A percentile compares a stretch with the other conserved stretches of the same genome.
Conservation (phyloP, 2,888 invertebrate species). For the Polydrusus tereticollis region DNA sequence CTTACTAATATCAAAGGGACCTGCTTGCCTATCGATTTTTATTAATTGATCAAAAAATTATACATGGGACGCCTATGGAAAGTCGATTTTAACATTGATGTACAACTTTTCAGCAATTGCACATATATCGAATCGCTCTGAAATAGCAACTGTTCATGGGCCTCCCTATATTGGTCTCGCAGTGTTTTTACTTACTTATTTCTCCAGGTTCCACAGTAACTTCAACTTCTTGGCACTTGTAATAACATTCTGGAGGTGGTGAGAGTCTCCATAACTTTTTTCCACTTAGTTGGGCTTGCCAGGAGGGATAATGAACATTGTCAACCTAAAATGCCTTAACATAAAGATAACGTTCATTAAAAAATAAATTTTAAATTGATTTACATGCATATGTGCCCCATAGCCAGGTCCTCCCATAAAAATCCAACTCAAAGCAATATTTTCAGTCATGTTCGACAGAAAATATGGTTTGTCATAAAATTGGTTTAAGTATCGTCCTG, state of each 20-base stretch:
- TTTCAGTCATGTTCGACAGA: slow-evolving; percentile 87
- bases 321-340: slow-evolving; percentile 78
- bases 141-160: too few relatives aligned
- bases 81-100: too few relatives aligned
- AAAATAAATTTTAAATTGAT: too few relatives aligned
- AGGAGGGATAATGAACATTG: slow-evolving; percentile 92
- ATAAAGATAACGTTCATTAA: too few relatives aligned
- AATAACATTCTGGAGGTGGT: slow-evolving; percentile 94
- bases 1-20: too few relatives aligned
- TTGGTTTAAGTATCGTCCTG: slow-evolving; percentile 80
- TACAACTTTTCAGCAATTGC: too few relatives aligned
- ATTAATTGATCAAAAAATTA: too few relatives aligned
- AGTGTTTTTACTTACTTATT: slow-evolving; percentile 77
- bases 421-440: slow-evolving; percentile 93
- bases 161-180: too few relatives aligned
- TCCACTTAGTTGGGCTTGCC: slow-evolving; percentile 96
- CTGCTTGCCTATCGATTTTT: too few relatives aligned
- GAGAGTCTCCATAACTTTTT: slow-evolving; percentile 90
- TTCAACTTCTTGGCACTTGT: slow-evolving; percentile 77
- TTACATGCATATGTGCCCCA: slow-evolving; percentile 96
- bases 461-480: slow-evolving; percentile 92
- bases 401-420: slow-evolving; percentile 96
- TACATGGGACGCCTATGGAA: too few relatives aligned
- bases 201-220: slow-evolving; percentile 88
- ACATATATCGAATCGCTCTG: too few relatives aligned